Percentiles rank a stretch among this genome's conserved stretches.
phyloP scores from a whole-genome alignment of 2,113 vertebrate genomes.

The Dipodomys spectabilis region DNA sequence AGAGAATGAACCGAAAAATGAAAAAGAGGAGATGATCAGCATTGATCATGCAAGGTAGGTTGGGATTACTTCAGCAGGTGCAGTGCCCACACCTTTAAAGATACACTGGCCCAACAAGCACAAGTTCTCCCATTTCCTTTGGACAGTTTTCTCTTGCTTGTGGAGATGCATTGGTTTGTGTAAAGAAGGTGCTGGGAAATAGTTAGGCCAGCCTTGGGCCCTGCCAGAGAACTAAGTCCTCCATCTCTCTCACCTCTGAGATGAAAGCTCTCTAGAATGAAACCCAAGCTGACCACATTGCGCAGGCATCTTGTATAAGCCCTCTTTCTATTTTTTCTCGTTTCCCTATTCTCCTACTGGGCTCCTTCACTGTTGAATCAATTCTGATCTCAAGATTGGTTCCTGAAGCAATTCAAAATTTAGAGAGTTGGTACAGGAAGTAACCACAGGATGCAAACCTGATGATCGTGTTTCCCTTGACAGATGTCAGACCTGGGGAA shows the following conservation, averaged over 20 bases:
- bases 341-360: neutral
- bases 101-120: rapidly evolving
- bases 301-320: no score
- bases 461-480: no score
- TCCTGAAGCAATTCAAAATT: neutral
- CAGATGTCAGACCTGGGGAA: neutral
- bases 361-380: neutral
- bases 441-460: neutral
- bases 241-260: neutral
- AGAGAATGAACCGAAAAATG: no score
- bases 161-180: neutral
- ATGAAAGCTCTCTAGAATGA: neutral
- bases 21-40: no score
- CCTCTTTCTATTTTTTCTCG: neutral
- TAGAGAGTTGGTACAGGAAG: neutral
- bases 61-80: no score
- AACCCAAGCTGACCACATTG: neutral
- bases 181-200: neutral
- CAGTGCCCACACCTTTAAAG: neutral
- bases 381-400: neutral
- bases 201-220: rapidly evolving
- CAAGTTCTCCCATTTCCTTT: neutral
- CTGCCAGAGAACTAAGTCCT: neutral
- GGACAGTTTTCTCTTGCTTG: neutral
- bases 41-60: neutral